These are phyloP conservation scores for Nothocercus julius DNA, from an alignment of 2,113 vertebrate species.

Conservation along the genomic window DNA sequence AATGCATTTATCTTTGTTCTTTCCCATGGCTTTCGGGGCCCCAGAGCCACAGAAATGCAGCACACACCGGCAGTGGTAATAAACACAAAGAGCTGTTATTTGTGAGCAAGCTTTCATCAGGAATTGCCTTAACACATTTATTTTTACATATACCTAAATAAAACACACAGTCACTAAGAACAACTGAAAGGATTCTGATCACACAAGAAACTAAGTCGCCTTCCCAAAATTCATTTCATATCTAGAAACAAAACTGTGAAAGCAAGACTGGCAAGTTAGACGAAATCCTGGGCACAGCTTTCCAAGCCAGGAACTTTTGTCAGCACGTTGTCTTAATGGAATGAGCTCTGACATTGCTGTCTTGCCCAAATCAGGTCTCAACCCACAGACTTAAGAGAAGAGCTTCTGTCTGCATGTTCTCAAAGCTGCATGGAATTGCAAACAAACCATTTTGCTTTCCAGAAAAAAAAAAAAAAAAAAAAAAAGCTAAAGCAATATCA, in stretches of 20 bases:
- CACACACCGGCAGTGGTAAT: background rate
- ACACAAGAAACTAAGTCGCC: background rate
- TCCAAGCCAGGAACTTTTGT: background rate
- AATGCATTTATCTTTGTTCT: background rate
- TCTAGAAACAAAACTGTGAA: background rate
- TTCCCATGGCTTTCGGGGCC: background rate
- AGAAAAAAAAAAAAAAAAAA: background rate
- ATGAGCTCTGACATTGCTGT: background rate
- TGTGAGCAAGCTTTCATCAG: background rate
- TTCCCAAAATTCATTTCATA: background rate
- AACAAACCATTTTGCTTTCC: background rate
- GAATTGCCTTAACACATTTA: rapidly evolving
- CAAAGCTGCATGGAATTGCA: background rate
- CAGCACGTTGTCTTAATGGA: background rate
- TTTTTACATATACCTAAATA: background rate
- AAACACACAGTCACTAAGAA: background rate
- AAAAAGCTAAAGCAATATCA: background rate
- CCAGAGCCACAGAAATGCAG: background rate
- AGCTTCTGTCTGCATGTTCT: background rate
- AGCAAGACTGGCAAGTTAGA: background rate
- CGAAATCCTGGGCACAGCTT: background rate
- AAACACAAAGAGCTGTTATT: background rate
- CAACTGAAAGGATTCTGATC: background rate
- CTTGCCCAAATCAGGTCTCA: background rate
- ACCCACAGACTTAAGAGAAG: background rate